Percentiles rank a stretch among this genome's conserved stretches.
phyloP scores from a whole-genome alignment of 1,140 invertebrate species.

The Drosophila subpulchrella region DNA sequence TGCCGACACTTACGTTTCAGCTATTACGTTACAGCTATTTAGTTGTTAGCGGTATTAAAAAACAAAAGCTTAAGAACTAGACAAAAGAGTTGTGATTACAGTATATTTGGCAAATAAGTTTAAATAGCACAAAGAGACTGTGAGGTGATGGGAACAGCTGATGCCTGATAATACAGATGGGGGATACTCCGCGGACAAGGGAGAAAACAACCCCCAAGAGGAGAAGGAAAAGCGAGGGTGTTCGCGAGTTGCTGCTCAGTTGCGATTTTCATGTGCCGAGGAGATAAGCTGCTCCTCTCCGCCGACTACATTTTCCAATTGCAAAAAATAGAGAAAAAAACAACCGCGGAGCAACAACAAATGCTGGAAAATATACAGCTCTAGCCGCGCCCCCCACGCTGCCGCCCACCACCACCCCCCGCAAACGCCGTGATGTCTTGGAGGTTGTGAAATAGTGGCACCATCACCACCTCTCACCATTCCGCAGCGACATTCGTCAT shows the following conservation, averaged over 20 bases:
- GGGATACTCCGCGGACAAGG: not conserved
- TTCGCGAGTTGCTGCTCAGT: slow-evolving; percentile 1
- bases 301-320: not conserved
- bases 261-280: slow-evolving; percentile 18
- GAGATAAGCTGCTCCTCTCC: slow-evolving; percentile 7
- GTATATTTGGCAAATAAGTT: slow-evolving; percentile 8
- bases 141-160: slow-evolving; percentile 15
- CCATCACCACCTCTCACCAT: not conserved
- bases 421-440: slow-evolving; percentile 14
- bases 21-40: not conserved
- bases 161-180: slow-evolving; percentile 14
- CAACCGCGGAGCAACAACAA: slow-evolving; percentile 11
- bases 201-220: slow-evolving; percentile 21
- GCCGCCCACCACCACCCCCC: not conserved
- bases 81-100: slow-evolving; percentile 33
- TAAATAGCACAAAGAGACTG: slow-evolving; percentile 6
- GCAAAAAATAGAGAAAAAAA: slow-evolving; percentile 1
- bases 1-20: no score
- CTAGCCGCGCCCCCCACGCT: slow-evolving; percentile 1
- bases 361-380: slow-evolving; percentile 19
- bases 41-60: slow-evolving; percentile 12
- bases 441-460: slow-evolving; percentile 37
- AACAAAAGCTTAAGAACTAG: slow-evolving; percentile 22
- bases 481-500: slow-evolving; percentile 45
- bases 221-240: slow-evolving; percentile 4